A percentile compares a stretch with the other conserved stretches of the same genome.
These are phyloP conservation scores for Lottia scabra DNA, from an alignment of 2,888 invertebrate species.

Conservation along the genomic window DNA sequence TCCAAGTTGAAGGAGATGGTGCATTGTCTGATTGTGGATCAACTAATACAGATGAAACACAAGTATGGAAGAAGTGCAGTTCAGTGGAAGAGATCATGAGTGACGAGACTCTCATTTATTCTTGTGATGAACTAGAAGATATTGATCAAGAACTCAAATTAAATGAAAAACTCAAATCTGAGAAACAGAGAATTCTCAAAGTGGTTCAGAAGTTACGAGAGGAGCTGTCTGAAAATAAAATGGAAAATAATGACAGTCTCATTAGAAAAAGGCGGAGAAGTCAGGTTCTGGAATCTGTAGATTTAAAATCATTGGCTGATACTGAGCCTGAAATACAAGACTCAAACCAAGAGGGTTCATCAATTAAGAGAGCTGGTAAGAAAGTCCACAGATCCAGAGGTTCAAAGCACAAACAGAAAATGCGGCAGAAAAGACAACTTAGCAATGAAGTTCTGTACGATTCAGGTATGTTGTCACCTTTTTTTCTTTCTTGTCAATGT, in stretches of 20 bases:
- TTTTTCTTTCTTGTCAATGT: too few species aligned
- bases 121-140: neutral
- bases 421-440: too few species aligned
- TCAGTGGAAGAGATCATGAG: neutral
- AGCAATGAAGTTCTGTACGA: too few species aligned
- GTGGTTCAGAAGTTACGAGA: neutral
- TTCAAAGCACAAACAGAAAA: too few species aligned
- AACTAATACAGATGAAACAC: neutral
- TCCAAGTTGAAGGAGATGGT: too few species aligned
- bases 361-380: too few species aligned
- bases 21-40: neutral
- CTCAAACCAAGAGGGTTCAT: too few species aligned
- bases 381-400: too few species aligned
- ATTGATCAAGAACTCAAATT: neutral
- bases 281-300: neutral
- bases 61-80: neutral
- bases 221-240: neutral
- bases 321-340: too few species aligned
- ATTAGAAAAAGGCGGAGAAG: neutral
- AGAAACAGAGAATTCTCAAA: neutral
- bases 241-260: neutral
- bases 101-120: constrained; percentile 1
- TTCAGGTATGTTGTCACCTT: too few species aligned
- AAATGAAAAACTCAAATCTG: neutral
- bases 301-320: too few species aligned